Evolutionary conservation across 2,113 vertebrate species (phyloP), one percentile per base, ranked within the genome.

Genomic region (Formicarius rufipectus): DNA sequence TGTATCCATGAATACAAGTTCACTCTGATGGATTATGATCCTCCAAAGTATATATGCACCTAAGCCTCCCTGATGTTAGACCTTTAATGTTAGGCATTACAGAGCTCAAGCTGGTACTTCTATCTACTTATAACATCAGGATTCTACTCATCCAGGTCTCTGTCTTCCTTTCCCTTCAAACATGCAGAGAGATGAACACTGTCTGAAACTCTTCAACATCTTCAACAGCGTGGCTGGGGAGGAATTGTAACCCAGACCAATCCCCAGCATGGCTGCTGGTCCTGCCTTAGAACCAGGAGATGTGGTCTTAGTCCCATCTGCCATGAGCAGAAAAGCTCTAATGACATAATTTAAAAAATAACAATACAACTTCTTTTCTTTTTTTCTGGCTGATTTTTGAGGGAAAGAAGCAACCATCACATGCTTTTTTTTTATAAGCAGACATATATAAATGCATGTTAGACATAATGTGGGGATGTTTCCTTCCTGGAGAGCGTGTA

Each of bases 391-490:
- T 35, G 28, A 14, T 52, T 87, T 68, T 62, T 64, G 8, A n/a
- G 85, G 64, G 8, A 15, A 1, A 27, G 53, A 4, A 20, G 31
- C 59, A 69, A 9, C 35, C 35, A 58, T n/a, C 15, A n/a, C n/a
- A 25, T 0, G 0, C 0, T 23, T 60, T 63, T 23, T 60, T 63
- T 35, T n/a, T 22, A 19, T 18, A 27, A 81, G 31, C 53, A 85
- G 75, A 14, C 9, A 28, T 1, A 2, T 33, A 2, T 52, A 37
- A 9, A 6, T 0, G 0, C 12, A 25, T 27, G 4, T 33, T 33
- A 14, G 35, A 27, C 16, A 15, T 35, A 49, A 53, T 7, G 28
- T 73, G 85, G 42, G 79, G 58, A 53, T 0, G 0, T 49, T 87
- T 87, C 23, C 71, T 21, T 42, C 27, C 47, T 52, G 50, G 59